Conservation (phyloP, 2,113 vertebrate genomes). For the Progne subis region DNA sequence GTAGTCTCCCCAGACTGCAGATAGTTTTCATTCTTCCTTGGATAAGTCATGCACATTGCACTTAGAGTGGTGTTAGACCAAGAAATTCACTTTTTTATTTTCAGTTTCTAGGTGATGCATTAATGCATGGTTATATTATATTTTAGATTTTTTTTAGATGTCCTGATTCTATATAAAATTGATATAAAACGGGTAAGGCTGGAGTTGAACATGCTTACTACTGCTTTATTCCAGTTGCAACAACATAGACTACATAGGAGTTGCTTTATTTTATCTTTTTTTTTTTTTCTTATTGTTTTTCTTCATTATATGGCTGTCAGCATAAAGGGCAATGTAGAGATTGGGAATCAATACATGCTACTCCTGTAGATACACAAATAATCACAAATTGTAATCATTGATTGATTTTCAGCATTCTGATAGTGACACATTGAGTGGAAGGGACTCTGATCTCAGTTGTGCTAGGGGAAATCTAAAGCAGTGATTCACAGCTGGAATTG, state of each 20-base stretch:
- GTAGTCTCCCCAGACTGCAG: neutral
- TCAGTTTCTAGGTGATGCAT: neutral
- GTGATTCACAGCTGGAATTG: slow-evolving; percentile 38
- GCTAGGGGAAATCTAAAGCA: slow-evolving; percentile 23
- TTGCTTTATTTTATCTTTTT: neutral
- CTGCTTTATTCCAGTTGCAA: neutral
- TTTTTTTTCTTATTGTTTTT: slow-evolving; percentile 1
- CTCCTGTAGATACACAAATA: slow-evolving; percentile 49
- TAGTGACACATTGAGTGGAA: neutral
- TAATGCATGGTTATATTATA: neutral
- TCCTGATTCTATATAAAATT: neutral
- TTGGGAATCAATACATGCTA: neutral
- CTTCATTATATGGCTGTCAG: slow-evolving; percentile 11
- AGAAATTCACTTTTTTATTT: neutral
- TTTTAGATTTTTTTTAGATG: neutral
- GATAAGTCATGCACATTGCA: neutral
- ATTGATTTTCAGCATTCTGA: slow-evolving; percentile 21
- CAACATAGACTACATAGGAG: neutral
- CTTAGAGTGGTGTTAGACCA: neutral
- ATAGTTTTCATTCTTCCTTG: neutral
- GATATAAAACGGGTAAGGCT: neutral
- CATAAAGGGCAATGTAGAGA: neutral
- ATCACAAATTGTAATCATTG: slow-evolving; percentile 19
- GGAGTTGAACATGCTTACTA: neutral
- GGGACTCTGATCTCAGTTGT: neutral